phyloP scores from a whole-genome alignment of 2,797 vertebrate species.

The Pseudopleuronectes americanus region DNA sequence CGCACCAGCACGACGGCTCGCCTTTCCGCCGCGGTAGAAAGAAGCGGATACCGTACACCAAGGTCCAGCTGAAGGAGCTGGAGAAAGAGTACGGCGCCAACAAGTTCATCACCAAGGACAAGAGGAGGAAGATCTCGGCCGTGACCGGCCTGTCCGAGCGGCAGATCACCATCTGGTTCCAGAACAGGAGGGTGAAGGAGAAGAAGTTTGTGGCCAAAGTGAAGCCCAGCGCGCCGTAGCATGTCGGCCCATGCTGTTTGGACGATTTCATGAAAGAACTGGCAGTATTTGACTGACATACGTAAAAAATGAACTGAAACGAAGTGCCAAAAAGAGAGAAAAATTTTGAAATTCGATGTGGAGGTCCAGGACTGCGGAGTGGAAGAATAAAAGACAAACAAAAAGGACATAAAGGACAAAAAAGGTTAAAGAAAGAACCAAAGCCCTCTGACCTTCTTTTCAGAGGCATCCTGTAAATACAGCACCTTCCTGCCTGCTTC shows the following conservation, averaged over 20 bases:
- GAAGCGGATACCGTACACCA: slow-evolving; percentile 88
- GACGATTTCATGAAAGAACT: slow-evolving; percentile 10
- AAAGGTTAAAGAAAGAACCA: slow-evolving; percentile 42
- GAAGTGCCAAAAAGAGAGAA: slow-evolving; percentile 3
- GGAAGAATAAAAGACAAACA: slow-evolving; percentile 17
- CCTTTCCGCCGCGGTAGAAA: slow-evolving; percentile 86
- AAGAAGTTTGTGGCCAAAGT: slow-evolving; percentile 88
- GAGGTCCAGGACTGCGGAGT: slow-evolving; percentile 23
- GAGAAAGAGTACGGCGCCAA: slow-evolving; percentile 87
- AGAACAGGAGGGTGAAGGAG: slow-evolving; percentile 88
- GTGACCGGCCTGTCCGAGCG: slow-evolving; percentile 85
- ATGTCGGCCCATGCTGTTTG: neutral
- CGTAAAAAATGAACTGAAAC: slow-evolving; percentile 18
- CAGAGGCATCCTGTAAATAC: slow-evolving; percentile 74
- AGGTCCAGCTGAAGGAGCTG: slow-evolving; percentile 86
- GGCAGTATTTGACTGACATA: slow-evolving; percentile 9
- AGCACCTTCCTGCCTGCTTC: slow-evolving; percentile 67
- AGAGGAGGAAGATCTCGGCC: slow-evolving; percentile 88
- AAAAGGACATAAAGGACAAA: slow-evolving; percentile 41
- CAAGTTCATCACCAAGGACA: slow-evolving; percentile 90
- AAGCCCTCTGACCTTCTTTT: slow-evolving; percentile 38
- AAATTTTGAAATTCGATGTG: neutral
- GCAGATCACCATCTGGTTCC: slow-evolving; percentile 90
- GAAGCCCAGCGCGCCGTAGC: slow-evolving; percentile 79
- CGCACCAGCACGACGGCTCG: slow-evolving; percentile 85